Base-by-base conservation (phyloP, 2,888 invertebrate genomes). In the Sarcophaga rosellei region DNA sequence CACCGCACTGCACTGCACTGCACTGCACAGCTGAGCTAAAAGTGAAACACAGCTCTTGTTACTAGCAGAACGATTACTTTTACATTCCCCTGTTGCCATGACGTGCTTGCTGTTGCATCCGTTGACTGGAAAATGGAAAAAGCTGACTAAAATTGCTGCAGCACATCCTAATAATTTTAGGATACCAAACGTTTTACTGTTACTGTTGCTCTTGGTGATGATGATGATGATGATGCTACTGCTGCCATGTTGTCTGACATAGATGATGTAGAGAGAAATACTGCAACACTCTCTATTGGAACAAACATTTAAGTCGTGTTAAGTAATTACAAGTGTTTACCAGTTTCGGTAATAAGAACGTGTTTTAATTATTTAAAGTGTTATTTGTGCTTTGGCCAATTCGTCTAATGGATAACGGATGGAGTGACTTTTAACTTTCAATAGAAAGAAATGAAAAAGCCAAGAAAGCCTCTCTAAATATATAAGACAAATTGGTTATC, bases 251-350 rank as follows among this genome's bases (percentile, higher is more conserved):
- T 62, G 17, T 61, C 73, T 65, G 11, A 35, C 35, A 8, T 59
- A 81, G 69, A 57, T 74, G 65, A 57, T 77, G 63, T 69, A 63
- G 62, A 82, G 63, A 35, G 74, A n/a, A n/a, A n/a, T 79, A 45
- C 79, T 79, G 63, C 69, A 10, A 10, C 8, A 69, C 63, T 74
- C 63, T 74, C 35, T 65, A 74, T 74, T 79, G 69, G 69, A 74
- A 63, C 20, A 23, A 74, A 47, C 61, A 77, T 81, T 84, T 78
- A 75, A 53, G 61, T 86, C 61, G 69, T 81, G 81, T 84, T 81
- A 83, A 86, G 83, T 86, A 84, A 86, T 86, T 86, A 84, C 83
- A 81, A 77, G 77, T 81, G 83, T 77, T 80, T 83, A 77, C 65
- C 21, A 81, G 83, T 70, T 74, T 59, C 47, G 45, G 74, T 81